Evolutionary conservation across 2,888 invertebrate species (phyloP).

Genomic region (Drosophila neotestacea): DNA sequence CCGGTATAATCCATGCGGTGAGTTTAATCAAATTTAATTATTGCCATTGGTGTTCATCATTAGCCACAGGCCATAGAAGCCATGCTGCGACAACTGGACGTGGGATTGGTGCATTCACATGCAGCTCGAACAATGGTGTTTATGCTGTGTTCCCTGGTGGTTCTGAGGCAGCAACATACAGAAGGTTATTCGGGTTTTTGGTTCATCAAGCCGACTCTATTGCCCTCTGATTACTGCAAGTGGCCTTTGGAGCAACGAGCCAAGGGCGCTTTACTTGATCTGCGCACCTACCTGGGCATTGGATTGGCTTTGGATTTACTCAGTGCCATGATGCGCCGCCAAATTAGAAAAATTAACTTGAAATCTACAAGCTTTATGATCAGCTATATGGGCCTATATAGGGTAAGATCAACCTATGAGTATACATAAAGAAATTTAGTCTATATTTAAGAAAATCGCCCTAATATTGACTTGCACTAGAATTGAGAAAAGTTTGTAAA

Average conservation of each 20-base stretch:
- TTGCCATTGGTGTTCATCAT: neutral
- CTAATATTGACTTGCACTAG: no score
- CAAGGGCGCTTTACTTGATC: constrained; percentile 32
- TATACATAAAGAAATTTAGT: no score
- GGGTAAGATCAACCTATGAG: constrained; percentile 21
- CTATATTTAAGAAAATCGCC: no score
- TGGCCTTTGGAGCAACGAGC: constrained; percentile 19
- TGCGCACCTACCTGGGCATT: constrained; percentile 52
- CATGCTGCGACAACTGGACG: constrained; percentile 46
- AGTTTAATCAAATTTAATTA: constrained; percentile 1
- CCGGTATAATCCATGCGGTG: constrained; percentile 53
- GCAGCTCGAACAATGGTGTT: constrained; percentile 60
- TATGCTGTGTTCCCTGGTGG: constrained; percentile 57
- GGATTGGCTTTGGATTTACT: constrained; percentile 59
- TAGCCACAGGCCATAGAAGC: constrained; percentile 49
- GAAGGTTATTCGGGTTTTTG: constrained; percentile 55
- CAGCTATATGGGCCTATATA: constrained; percentile 57
- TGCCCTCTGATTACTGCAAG: constrained; percentile 39
- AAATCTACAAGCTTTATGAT: constrained; percentile 54
- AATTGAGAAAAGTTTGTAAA: no score
- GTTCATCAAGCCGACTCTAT: constrained; percentile 54
- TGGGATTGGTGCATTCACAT: constrained; percentile 50
- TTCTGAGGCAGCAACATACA: constrained; percentile 48
- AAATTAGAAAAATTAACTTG: constrained; percentile 23
- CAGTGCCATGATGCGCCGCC: constrained; percentile 18